phyloP scores from a whole-genome alignment of 2,113 vertebrate genomes.

The Thunnus thynnus region DNA sequence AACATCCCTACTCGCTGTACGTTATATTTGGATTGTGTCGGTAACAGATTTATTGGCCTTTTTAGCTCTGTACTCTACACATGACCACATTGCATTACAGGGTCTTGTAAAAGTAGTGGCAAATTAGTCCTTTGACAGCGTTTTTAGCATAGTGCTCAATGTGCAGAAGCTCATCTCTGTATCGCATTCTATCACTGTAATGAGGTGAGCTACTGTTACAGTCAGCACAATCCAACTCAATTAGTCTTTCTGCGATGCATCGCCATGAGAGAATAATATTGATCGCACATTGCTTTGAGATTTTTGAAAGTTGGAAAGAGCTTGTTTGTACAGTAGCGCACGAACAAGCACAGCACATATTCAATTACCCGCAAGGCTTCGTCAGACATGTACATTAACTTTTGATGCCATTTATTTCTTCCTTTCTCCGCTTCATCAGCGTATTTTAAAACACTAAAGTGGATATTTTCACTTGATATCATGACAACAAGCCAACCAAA shows the following conservation, averaged over 20 bases:
- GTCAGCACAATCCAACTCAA: slow-evolving; percentile 63
- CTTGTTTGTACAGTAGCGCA: slow-evolving; percentile 1
- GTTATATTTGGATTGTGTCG: background rate
- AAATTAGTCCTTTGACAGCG: slow-evolving; percentile 44
- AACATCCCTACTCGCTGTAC: background rate
- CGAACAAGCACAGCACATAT: slow-evolving; percentile 37
- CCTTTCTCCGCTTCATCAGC: background rate
- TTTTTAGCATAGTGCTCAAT: slow-evolving; percentile 8
- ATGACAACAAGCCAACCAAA: background rate
- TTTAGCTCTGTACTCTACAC: background rate
- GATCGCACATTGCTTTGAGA: slow-evolving; percentile 39
- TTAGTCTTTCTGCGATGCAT: slow-evolving; percentile 13
- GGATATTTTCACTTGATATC: slow-evolving; percentile 2
- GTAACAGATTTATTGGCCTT: background rate
- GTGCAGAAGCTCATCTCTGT: background rate
- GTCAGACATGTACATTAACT: background rate
- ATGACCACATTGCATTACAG: background rate
- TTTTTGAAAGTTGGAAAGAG: slow-evolving; percentile 13
- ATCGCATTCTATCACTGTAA: slow-evolving; percentile 38
- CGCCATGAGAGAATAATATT: slow-evolving; percentile 38
- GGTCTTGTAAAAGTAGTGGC: background rate
- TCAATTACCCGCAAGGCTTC: slow-evolving; percentile 22
- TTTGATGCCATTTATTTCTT: background rate
- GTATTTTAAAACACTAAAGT: slow-evolving; percentile 1
- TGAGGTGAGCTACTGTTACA: slow-evolving; percentile 30